Evolutionary conservation across 2,888 invertebrate genomes (phyloP), one percentile per base, ranked within the genome.

Genomic region (Melipona beecheii): DNA sequence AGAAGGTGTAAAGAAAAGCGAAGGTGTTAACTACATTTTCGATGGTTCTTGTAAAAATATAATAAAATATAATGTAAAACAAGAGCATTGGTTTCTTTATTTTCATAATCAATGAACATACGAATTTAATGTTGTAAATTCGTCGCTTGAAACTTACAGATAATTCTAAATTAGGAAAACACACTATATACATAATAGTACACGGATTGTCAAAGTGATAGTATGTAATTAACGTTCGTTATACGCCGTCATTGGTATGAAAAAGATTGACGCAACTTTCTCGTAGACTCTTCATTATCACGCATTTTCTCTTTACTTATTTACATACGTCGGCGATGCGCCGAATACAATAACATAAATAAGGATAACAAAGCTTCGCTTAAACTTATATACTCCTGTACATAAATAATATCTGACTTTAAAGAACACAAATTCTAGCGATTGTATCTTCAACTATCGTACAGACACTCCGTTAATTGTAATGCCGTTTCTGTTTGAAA

Each of bases 401-500:
- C n/a, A 58, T 58, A 75, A 80, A 80, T 84, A 79, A 75, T 74
- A 84, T 49, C 77, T 72, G 74, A 80, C 83, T 70, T 70, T 21
- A 66, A 62, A 24, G 68, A 71, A 77, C 64, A 49, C 70, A 52
- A 21, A 24, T 27, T 69, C 72, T 74, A 70, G 62, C 56, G 1
- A 19, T 60, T 49, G 15, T 27, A 70, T 62, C 54, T 75, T 50
- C 15, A 87, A 90, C 95, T 96, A 98, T 95, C 97, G 97, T 72
- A 98, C 97, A 60, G 98, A 97, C 69, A 98, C 98, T 15, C 98
- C 98, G 93, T 98, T 98, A 91, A 98, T 98, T 66, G 98, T 98
- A 91, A 98, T 97, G 36, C 96, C 96, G 70, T 96, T 96, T 84
- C 95, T 95, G 85, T 94, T 95, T 58, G 95, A 95, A 0, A 95